These are phyloP conservation scores for Shinisaurus crocodilurus DNA, from an alignment of 2,113 vertebrate species.

Conservation along the genomic window DNA sequence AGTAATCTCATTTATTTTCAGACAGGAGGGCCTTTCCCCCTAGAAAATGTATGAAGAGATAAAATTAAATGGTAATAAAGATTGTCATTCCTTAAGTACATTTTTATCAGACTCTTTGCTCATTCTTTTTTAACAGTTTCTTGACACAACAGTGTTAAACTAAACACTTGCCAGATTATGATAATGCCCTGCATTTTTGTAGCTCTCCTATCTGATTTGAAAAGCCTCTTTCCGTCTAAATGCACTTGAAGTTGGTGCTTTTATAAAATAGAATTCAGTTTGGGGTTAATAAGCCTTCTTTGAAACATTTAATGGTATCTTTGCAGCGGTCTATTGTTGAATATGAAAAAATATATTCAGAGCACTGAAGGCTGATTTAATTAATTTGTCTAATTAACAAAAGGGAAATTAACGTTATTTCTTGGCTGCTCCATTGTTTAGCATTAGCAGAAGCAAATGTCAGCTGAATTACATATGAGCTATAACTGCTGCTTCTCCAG, in stretches of 20 bases:
- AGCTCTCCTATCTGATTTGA: slow-evolving; percentile 58
- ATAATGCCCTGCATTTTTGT: slow-evolving; percentile 59
- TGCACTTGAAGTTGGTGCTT: slow-evolving; percentile 56
- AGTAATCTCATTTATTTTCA: slow-evolving; percentile 66
- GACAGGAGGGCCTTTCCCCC: slow-evolving; percentile 47
- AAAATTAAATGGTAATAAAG: slow-evolving; percentile 68
- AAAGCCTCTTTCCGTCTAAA: slow-evolving; percentile 64
- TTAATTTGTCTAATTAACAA: slow-evolving; percentile 70
- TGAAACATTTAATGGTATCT: slow-evolving; percentile 61
- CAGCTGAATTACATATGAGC: slow-evolving; percentile 52
- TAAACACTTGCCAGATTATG: slow-evolving; percentile 63
- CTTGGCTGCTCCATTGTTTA: slow-evolving; percentile 38
- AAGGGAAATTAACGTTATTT: slow-evolving; percentile 41
- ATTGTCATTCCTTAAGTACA: slow-evolving; percentile 61
- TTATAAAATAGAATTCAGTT: slow-evolving; percentile 55
- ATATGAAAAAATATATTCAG: slow-evolving; percentile 30
- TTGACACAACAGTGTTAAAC: slow-evolving; percentile 64
- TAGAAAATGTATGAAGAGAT: slow-evolving; percentile 61
- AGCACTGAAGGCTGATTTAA: slow-evolving; percentile 52
- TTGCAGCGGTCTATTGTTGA: slow-evolving; percentile 37
- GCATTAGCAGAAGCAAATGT: slow-evolving; percentile 56
- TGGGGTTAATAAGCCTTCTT: slow-evolving; percentile 64
- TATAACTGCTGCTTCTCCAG: slow-evolving; percentile 35
- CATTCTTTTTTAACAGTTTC: slow-evolving; percentile 62
- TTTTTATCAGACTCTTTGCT: slow-evolving; percentile 68